These are phyloP conservation scores for Caenorhabditis tropicalis DNA, from an alignment of 1,140 invertebrate species.

Conservation along the genomic window DNA sequence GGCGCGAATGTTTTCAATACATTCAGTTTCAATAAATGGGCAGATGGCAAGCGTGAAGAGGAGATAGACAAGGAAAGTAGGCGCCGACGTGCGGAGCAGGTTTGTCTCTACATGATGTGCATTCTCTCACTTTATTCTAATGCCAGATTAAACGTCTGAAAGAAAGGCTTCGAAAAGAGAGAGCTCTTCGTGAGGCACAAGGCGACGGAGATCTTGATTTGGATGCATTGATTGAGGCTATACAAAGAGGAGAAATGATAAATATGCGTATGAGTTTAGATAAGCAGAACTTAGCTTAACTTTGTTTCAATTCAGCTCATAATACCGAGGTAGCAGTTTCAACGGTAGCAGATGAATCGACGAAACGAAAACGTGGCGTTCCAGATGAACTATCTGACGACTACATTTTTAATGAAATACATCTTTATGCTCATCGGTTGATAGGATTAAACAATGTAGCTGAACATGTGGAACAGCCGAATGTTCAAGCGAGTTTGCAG, in stretches of 20 bases:
- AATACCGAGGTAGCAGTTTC: background rate
- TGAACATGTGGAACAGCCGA: background rate
- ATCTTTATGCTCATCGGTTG: background rate
- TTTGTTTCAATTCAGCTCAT: background rate
- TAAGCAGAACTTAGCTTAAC: background rate
- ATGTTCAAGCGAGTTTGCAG: background rate
- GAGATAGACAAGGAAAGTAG: slow-evolving; percentile 49
- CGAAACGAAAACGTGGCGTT: background rate
- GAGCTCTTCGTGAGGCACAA: slow-evolving; percentile 32
- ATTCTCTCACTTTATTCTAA: background rate
- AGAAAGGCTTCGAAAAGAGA: slow-evolving; percentile 46
- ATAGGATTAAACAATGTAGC: background rate
- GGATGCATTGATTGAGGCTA: slow-evolving; percentile 44
- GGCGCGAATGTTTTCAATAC: slow-evolving; percentile 51
- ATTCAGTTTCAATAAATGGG: slow-evolving; percentile 53
- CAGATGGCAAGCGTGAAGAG: slow-evolving; percentile 49
- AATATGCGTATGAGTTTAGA: background rate
- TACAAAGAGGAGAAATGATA: slow-evolving; percentile 48
- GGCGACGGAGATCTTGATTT: slow-evolving; percentile 46
- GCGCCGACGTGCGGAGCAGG: slow-evolving; percentile 40
- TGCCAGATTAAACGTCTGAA: slow-evolving; percentile 52
- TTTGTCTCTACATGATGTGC: background rate
- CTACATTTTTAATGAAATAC: slow-evolving; percentile 13
- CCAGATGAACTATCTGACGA: background rate
- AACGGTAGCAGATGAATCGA: background rate